Conservation (phyloP, 2,113 vertebrate species). For the Callipepla californica region DNA sequence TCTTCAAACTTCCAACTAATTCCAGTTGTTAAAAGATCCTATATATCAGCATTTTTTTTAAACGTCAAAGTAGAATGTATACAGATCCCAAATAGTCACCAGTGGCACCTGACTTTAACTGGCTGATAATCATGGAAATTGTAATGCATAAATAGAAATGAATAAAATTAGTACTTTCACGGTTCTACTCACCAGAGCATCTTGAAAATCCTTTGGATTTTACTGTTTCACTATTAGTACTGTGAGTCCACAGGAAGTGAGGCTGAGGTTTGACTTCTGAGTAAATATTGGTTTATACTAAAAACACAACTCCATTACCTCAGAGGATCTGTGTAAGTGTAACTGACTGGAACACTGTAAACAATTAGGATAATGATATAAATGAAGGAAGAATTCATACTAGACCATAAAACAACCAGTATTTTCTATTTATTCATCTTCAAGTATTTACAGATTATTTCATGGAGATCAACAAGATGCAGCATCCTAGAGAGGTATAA, state of each 20-base stretch:
- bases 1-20: not conserved
- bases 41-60: not conserved
- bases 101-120: not conserved
- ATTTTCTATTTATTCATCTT: constrained; percentile 18
- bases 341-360: constrained; percentile 55
- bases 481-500: not conserved
- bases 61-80: not conserved
- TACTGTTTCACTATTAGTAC: not conserved
- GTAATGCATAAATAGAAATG: not conserved
- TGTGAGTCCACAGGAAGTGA: not conserved
- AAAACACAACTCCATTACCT: constrained; percentile 50
- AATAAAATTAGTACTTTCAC: not conserved
- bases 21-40: not conserved
- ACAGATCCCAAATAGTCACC: not conserved
- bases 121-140: not conserved
- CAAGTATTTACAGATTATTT: constrained; percentile 27
- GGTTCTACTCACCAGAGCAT: not conserved
- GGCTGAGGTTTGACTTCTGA: not conserved
- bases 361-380: constrained; percentile 59
- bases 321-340: constrained; percentile 36
- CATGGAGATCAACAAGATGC: not conserved
- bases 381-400: not conserved
- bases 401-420: not conserved
- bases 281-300: constrained; percentile 43
- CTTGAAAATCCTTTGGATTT: not conserved